Evolutionary conservation across 2,113 vertebrate species (phyloP).

Genomic region (Haemorhous mexicanus): DNA sequence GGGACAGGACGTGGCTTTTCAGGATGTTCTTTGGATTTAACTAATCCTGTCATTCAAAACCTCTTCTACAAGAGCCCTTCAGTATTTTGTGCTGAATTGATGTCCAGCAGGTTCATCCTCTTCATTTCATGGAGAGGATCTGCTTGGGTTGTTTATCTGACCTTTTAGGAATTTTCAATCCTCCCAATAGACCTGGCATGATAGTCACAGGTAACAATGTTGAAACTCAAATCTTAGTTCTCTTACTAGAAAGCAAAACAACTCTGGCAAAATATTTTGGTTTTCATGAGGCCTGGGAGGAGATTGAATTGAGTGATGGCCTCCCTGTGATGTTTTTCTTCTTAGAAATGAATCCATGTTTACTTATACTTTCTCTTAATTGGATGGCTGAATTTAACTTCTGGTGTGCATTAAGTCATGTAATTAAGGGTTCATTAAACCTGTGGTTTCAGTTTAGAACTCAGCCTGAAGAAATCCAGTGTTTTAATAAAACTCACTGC

Average conservation of each 20-base stretch:
- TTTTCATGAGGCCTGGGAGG: neutral
- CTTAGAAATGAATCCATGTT: slow-evolving; percentile 5
- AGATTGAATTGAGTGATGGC: neutral
- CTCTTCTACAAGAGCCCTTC: neutral
- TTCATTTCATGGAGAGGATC: neutral
- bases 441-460: slow-evolving; percentile 10
- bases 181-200: neutral
- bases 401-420: slow-evolving; percentile 15
- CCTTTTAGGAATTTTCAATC: neutral
- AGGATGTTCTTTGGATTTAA: neutral
- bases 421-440: slow-evolving; percentile 49
- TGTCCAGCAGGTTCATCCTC: neutral
- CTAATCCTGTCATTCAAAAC: neutral
- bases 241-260: neutral
- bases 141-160: neutral
- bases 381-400: neutral
- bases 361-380: slow-evolving; percentile 17
- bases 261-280: slow-evolving; percentile 14
- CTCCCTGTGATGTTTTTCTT: neutral
- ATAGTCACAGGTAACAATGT: neutral
- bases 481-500: neutral
- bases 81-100: neutral
- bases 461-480: neutral
- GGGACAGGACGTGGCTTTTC: neutral
- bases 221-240: neutral